Evolutionary conservation across 2,797 vertebrate species (phyloP).

Genomic region (Knipowitschia caucasica): DNA sequence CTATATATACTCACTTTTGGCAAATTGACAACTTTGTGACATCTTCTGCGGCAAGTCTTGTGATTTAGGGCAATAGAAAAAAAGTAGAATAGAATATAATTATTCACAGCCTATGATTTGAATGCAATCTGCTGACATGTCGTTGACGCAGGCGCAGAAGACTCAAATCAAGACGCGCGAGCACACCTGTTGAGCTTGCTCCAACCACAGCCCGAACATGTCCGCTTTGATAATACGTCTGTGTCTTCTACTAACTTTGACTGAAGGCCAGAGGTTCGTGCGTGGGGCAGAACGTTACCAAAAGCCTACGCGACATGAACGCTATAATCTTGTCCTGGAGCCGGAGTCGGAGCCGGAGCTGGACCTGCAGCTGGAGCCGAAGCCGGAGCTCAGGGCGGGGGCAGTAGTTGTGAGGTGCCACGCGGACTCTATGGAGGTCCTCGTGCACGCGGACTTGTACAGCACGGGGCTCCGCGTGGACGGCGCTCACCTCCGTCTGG

Average conservation of each 20-base stretch:
- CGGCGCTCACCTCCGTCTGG: slow-evolving; percentile 51
- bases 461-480: slow-evolving; percentile 47
- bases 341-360: no score
- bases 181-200: slow-evolving; percentile 16
- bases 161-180: slow-evolving; percentile 15
- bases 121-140: no score
- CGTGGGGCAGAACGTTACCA: background rate
- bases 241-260: background rate
- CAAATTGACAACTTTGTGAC: no score
- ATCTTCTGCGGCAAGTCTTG: no score
- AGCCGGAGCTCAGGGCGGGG: background rate
- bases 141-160: background rate
- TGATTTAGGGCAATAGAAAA: no score
- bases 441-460: slow-evolving; percentile 64
- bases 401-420: slow-evolving; percentile 51
- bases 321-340: no score
- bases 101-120: no score
- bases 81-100: no score
- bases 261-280: background rate
- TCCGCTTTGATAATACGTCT: slow-evolving; percentile 4
- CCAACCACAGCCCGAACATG: slow-evolving; percentile 33
- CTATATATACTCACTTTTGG: no score
- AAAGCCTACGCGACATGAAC: slow-evolving; percentile 1
- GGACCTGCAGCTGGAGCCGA: no score
- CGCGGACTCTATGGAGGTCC: slow-evolving; percentile 53